Conservation (phyloP, 2,888 invertebrate species). For the Boloria selene region DNA sequence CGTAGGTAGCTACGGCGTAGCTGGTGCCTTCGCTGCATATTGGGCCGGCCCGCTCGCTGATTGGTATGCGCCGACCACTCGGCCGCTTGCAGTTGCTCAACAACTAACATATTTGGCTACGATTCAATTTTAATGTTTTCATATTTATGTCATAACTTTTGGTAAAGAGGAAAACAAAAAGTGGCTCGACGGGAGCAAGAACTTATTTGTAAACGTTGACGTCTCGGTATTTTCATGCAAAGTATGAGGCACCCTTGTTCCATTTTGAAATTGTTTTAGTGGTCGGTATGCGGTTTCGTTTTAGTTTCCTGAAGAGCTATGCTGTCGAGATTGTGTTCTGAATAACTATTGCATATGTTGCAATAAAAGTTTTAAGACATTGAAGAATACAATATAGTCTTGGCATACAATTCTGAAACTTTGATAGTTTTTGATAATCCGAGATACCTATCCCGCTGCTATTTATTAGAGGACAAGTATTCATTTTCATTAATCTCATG, state of each 20-base stretch:
- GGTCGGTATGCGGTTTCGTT: slow-evolving; percentile 65
- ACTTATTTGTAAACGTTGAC: slow-evolving; percentile 79
- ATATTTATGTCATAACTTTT: slow-evolving; percentile 77
- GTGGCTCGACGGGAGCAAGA: slow-evolving; percentile 64
- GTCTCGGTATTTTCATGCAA: slow-evolving; percentile 76
- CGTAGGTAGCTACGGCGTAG: slow-evolving; percentile 66
- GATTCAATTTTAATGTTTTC: slow-evolving; percentile 79
- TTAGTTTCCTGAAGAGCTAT: slow-evolving; percentile 57
- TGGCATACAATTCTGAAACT: slow-evolving; percentile 39
- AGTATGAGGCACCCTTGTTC: slow-evolving; percentile 65
- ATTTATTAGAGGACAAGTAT: slow-evolving; percentile 24
- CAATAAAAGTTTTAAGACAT: slow-evolving; percentile 77
- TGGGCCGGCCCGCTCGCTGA: slow-evolving; percentile 48
- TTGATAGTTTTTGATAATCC: slow-evolving; percentile 36
- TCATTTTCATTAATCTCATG: slow-evolving; percentile 7
- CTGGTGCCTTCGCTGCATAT: slow-evolving; percentile 44
- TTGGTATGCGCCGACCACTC: slow-evolving; percentile 67
- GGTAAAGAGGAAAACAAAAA: slow-evolving; percentile 73
- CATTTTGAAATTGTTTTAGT: slow-evolving; percentile 74
- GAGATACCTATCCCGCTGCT: slow-evolving; percentile 19
- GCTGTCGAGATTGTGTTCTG: slow-evolving; percentile 62
- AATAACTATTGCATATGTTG: slow-evolving; percentile 65
- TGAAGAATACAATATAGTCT: slow-evolving; percentile 71
- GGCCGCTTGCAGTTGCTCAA: slow-evolving; percentile 60
- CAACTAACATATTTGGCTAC: slow-evolving; percentile 76